A percentile compares a stretch with the other conserved stretches of the same genome.
Conservation (phyloP, 30 jellyfish, hydroid and myxozoan genomes). For the Chironex yamaguchii region DNA sequence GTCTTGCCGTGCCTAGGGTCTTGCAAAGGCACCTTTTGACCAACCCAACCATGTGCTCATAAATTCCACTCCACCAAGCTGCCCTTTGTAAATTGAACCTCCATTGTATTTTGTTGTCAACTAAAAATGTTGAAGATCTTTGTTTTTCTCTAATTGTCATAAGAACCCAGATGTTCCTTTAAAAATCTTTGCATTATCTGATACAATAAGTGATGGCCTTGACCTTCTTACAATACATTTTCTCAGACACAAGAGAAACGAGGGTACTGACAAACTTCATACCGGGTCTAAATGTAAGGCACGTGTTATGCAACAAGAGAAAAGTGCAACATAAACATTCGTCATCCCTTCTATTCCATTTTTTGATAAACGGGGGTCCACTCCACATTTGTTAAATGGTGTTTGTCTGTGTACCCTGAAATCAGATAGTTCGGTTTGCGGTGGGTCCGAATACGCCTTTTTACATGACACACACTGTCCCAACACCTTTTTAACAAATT, state of each 20-base stretch:
- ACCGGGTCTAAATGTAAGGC: constrained; percentile 25
- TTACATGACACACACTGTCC: not conserved
- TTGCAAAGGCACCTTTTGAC: too few species aligned
- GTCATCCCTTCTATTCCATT: not conserved
- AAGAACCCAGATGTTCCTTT: too few species aligned
- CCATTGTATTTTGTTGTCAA: too few species aligned
- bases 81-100: too few species aligned
- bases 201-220: not conserved
- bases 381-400: constrained; percentile 4
- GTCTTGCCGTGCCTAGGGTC: too few species aligned
- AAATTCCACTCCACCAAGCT: too few species aligned
- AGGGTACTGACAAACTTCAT: not conserved
- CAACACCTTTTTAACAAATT: not conserved
- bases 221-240: not conserved
- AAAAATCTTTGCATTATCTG: constrained; percentile 22
- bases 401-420: not conserved
- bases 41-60: too few species aligned
- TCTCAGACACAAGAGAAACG: constrained; percentile 13
- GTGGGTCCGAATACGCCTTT: not conserved
- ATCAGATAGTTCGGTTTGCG: not conserved
- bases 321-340: constrained; percentile 24
- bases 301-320: not conserved
- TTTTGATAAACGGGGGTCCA: constrained; percentile 4
- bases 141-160: too few species aligned
- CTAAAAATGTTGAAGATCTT: too few species aligned